Evolutionary conservation across 1,140 invertebrate genomes (phyloP), one percentile per base, ranked within the genome.

Genomic region (Heterodera carotae): DNA sequence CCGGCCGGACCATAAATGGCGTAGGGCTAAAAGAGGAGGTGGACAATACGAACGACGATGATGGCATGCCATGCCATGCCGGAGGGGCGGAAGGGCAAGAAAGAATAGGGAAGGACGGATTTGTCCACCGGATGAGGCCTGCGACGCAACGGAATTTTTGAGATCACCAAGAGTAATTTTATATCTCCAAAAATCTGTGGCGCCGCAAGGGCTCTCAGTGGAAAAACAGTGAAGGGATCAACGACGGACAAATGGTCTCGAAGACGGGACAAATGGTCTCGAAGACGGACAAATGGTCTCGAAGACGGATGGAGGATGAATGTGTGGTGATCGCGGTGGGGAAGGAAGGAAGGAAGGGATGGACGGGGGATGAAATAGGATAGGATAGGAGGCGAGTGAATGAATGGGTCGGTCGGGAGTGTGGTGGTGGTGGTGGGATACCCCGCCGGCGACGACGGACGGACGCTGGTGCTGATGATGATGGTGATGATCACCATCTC

Each of bases 121-220:
- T 66, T 29, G 27, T 66, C n/a, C 62, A n/a, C 43, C 25, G 72
- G 59, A 62, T 33, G 70, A 53, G 48, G 48, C 77, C 76, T 84
- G 73, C 76, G 80, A 81, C 80, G 80, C 80, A 81, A 81, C 80
- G 80, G 80, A 76, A 85, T 79, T 76, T 83, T 83, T 83, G 84
- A 82, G 80, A 83, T 68, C 75, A 43, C 53, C 43, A 39, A n/a
- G n/a, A n/a, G n/a, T n/a, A 22, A 34, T n/a, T 36, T 60, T 36
- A 48, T 81, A 80, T 83, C 81, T 64, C 79, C 83, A 80, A 82
- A 82, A 81, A 77, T 81, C 31, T 53, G 80, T 71, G 67, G 80
- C 80, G 80, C 80, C 80, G 80, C 66, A 81, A 81, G 56, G 27
- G 53, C 59, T 34, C 64, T 59, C 59, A 31, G 72, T 33, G 18